Base-by-base conservation (phyloP, 2,888 invertebrate genomes). In the Microplitis deprimator region DNA sequence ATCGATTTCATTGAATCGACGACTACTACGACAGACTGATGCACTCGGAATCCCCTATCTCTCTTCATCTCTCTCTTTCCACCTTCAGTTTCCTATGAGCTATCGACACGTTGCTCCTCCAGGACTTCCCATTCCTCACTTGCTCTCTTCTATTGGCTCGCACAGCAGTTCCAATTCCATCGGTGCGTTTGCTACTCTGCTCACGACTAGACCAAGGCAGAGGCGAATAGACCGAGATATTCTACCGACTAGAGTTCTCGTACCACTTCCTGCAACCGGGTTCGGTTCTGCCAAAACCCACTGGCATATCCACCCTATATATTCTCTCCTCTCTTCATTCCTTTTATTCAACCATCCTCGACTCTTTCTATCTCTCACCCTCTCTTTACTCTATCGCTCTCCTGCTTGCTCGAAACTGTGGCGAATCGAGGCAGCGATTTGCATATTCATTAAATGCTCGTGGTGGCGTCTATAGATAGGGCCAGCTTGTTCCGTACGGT, bases 361-460 rank as follows among this genome's bases (percentile, higher is more conserved):
- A 50, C 13, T 50, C 67, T 38, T 17, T 59, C 59, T 40, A 10
- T 40, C 64, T 69, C 41, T 72, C 71, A 16, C 69, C 77, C 77
- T 76, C 73, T 75, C 75, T 71, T 76, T 74, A 60, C 70, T 77
- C 76, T 68, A 68, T 69, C 77, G 65, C 72, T 40, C 73, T 68
- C 68, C 68, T 62, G 71, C 38, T 68, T 6, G 39, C 62, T 70
- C 80, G 82, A 81, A 81, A 82, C 83, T 84, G 83, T 82, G 82
- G 83, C 81, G 82, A 85, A 84, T 81, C 81, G 80, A 79, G 79
- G 79, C 76, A 81, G 78, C 82, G 84, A 88, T 88, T 86, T 88
- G 87, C 88, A 88, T 88, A 88, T 88, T 88, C 87, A 88, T 88
- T 86, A 86, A 87, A 88, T 82, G 83, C 82, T 81, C 79, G 81